phyloP scores from a whole-genome alignment of 2,797 vertebrate genomes.

The Geotrypetes seraphini region DNA sequence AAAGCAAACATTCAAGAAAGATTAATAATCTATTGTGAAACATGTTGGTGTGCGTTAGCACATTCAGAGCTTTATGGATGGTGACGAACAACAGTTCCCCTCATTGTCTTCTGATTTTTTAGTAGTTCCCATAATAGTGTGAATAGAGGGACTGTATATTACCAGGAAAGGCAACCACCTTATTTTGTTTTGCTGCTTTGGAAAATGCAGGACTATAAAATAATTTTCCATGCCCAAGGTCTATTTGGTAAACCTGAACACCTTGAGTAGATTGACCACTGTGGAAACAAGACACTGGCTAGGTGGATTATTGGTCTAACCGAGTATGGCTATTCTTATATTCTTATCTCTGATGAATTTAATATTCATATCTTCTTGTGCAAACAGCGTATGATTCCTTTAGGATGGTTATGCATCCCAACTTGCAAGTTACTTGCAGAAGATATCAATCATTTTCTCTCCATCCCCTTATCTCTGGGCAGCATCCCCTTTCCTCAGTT shows the following conservation, averaged over 20 bases:
- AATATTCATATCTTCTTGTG: too few species aligned
- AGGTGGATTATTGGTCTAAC: too few species aligned
- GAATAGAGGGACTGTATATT: constrained; percentile 28
- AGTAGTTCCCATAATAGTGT: constrained; percentile 26
- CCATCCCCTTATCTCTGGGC: too few species aligned
- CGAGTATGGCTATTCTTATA: too few species aligned
- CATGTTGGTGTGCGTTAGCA: constrained; percentile 6
- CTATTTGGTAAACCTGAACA: neutral
- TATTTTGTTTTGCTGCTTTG: constrained; percentile 19
- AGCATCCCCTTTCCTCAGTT: too few species aligned
- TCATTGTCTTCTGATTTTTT: constrained; percentile 19
- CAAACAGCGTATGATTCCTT: too few species aligned
- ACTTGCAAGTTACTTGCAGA: too few species aligned
- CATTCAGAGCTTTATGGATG: constrained; percentile 22
- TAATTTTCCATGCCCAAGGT: neutral
- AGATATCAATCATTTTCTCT: too few species aligned
- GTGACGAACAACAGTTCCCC: neutral
- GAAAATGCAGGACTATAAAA: constrained; percentile 8
- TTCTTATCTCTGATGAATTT: too few species aligned
- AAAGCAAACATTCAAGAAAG: constrained; percentile 16
- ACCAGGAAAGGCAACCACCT: constrained; percentile 27
- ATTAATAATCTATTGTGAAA: neutral
- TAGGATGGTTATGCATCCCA: too few species aligned
- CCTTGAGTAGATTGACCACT: too few species aligned
- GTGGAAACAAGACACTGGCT: too few species aligned